Conservation (phyloP, 2,888 invertebrate genomes). For the Anagyrus pseudococci region DNA sequence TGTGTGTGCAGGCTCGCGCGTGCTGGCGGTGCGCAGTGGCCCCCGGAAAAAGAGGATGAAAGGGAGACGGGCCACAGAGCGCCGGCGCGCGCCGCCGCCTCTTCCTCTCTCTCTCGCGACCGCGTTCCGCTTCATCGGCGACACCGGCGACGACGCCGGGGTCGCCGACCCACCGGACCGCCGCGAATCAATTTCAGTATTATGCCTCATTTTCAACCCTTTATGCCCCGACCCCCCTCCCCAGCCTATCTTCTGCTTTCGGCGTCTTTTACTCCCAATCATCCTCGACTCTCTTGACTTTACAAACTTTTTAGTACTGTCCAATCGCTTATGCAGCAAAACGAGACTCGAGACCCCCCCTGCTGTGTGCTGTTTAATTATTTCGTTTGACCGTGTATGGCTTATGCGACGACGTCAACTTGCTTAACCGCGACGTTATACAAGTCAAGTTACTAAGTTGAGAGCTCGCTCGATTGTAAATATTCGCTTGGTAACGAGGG, state of each 20-base stretch:
- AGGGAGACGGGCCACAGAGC: conserved; percentile 4
- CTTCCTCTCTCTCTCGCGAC: background rate
- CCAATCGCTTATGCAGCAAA: too few species aligned
- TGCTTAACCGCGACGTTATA: too few species aligned
- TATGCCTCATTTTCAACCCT: conserved; percentile 29
- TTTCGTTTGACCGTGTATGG: too few species aligned
- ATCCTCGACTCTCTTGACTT: too few species aligned
- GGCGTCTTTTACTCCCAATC: background rate
- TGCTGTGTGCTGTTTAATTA: too few species aligned
- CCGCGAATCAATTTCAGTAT: conserved; percentile 34
- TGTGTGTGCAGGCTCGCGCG: conserved; percentile 4
- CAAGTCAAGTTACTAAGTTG: too few species aligned
- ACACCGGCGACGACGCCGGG: conserved; percentile 6
- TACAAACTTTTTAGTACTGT: too few species aligned
- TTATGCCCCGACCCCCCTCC: background rate
- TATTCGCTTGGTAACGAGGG: too few species aligned
- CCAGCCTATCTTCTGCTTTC: background rate
- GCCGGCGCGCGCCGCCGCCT: conserved; percentile 10
- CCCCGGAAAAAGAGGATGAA: background rate
- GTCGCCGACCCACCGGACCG: conserved; percentile 20
- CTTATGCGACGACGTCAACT: too few species aligned
- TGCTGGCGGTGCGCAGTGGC: background rate
- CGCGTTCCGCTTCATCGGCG: conserved; percentile 31
- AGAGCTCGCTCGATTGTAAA: too few species aligned
- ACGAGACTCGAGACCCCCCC: too few species aligned